Percentiles rank a stretch among this genome's conserved stretches.
phyloP scores from a whole-genome alignment of 2,113 vertebrate species.

The Phalacrocorax brasilianus region DNA sequence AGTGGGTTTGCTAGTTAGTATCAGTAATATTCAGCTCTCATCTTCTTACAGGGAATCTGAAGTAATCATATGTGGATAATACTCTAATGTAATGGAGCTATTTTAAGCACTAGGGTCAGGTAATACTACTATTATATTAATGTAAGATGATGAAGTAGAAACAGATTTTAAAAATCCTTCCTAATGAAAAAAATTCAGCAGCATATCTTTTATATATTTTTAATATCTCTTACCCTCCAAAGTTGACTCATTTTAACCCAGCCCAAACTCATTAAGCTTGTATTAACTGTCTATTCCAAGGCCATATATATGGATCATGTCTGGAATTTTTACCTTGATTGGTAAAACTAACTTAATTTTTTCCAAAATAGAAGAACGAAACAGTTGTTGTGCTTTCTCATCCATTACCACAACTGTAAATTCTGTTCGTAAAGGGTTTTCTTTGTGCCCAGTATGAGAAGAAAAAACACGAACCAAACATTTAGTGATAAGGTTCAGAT shows the following conservation, averaged over 20 bases:
- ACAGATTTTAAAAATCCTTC: neutral
- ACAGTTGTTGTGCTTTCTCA: neutral
- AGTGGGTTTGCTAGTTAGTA: neutral
- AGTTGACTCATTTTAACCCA: neutral
- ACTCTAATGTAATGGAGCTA: neutral
- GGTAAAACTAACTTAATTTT: neutral
- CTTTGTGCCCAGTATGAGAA: neutral
- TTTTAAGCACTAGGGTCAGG: neutral
- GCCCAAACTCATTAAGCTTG: neutral
- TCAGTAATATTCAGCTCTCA: neutral
- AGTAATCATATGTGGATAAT: neutral
- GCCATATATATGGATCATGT: neutral
- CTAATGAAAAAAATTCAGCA: neutral
- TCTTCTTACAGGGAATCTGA: neutral
- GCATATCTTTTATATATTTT: neutral
- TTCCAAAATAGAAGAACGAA: neutral
- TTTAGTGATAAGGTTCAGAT: neutral
- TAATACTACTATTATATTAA: neutral
- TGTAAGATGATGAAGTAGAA: neutral
- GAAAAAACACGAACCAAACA: neutral
- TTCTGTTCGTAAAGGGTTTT: neutral
- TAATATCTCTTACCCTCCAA: neutral
- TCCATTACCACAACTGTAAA: neutral
- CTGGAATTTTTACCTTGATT: neutral
- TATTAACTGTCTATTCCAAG: neutral